Evolutionary conservation across 2,113 vertebrate species (phyloP).

Genomic region (Tetraodon nigroviridis): DNA sequence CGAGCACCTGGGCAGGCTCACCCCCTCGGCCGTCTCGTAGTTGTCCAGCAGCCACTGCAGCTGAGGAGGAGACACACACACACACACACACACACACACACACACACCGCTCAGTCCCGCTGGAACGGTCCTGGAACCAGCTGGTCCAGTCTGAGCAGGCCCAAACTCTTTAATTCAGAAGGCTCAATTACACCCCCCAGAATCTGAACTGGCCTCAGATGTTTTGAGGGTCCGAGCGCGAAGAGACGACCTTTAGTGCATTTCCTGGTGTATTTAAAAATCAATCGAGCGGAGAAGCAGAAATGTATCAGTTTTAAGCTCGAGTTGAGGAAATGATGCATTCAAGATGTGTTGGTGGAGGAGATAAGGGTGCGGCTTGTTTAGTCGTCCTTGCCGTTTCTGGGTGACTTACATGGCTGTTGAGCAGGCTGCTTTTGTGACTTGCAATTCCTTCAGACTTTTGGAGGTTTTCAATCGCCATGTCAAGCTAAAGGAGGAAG

Average conservation of each 20-base stretch:
- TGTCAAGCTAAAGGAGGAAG: conserved; percentile 93
- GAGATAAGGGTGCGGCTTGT: conserved; percentile 29
- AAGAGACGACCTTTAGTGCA: conserved; percentile 2
- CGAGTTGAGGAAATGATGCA: conserved; percentile 26
- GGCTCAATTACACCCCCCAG: conserved; percentile 12
- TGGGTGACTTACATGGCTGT: conserved; percentile 98
- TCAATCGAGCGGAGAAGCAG: conserved; percentile 8
- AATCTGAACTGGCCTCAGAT: no score
- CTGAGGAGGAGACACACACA: conserved; percentile 70
- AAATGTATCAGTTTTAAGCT: neutral
- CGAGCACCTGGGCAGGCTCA: conserved; percentile 91
- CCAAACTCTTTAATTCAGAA: conserved; percentile 10
- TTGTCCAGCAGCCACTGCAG: conserved; percentile 97
- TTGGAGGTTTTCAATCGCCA: conserved; percentile 99
- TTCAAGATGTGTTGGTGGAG: conserved; percentile 18
- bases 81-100: no score
- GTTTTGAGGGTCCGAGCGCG: neutral
- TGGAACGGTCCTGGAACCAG: no score
- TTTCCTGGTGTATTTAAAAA: neutral
- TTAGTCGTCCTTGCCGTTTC: conserved; percentile 62
- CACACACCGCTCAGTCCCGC: no score
- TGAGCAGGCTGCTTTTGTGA: conserved; percentile 99
- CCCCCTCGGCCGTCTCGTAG: conserved; percentile 93
- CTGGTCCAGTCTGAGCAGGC: neutral
- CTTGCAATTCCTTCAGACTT: conserved; percentile 98